These are phyloP conservation scores for Garra rufa DNA, from an alignment of 2,113 vertebrate species.

Conservation along the genomic window DNA sequence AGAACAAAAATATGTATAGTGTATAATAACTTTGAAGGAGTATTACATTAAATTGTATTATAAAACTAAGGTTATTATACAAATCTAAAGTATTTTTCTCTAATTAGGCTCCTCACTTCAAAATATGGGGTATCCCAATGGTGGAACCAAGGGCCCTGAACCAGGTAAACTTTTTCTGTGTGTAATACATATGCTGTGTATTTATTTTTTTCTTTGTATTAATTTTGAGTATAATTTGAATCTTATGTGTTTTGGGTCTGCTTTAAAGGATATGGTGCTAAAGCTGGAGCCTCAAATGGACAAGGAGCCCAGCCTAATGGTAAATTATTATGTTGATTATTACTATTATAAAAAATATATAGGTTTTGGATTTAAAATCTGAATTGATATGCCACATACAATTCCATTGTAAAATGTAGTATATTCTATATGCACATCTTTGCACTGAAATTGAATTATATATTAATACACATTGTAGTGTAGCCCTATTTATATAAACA, in stretches of 20 bases:
- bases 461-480: background rate
- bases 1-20: too few species aligned
- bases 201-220: too few species aligned
- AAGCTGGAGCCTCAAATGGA: background rate
- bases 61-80: background rate
- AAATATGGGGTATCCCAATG: background rate
- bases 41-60: background rate
- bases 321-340: background rate
- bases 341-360: background rate
- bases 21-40: too few species aligned
- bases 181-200: background rate
- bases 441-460: background rate
- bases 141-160: constrained; percentile 4
- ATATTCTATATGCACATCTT: background rate
- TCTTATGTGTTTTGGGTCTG: background rate
- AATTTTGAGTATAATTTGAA: background rate
- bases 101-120: background rate
- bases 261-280: background rate
- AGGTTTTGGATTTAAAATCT: too few species aligned
- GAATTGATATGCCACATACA: too few species aligned
- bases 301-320: background rate
- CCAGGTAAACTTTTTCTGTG: constrained; percentile 31
- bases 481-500: background rate
- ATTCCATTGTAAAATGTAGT: too few species aligned
- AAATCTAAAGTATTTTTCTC: background rate